Percentiles rank a stretch among this genome's conserved stretches.
These are phyloP conservation scores for Piezodorus guildinii DNA, from an alignment of 1,140 invertebrate genomes.

Conservation along the genomic window DNA sequence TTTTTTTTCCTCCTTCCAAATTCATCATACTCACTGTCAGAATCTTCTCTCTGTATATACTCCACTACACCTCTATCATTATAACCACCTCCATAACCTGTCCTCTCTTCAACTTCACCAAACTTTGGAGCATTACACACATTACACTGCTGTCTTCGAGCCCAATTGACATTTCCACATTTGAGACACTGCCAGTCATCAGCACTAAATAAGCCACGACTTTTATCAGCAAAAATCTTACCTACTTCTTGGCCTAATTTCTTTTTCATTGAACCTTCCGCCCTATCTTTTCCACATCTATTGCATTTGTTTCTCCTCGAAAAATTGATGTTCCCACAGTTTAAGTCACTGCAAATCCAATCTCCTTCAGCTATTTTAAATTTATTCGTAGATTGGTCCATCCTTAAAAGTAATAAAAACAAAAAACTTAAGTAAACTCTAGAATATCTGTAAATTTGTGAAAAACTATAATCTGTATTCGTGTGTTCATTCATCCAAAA, in stretches of 20 bases:
- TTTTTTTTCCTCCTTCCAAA: slow-evolving; percentile 26
- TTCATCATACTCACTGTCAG: slow-evolving; percentile 89
- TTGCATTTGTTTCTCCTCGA: slow-evolving; percentile 80
- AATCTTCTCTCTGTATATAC: slow-evolving; percentile 78
- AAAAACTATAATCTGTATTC: no score
- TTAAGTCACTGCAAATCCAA: slow-evolving; percentile 42
- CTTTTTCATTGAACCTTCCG: slow-evolving; percentile 52
- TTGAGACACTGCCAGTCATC: slow-evolving; percentile 99
- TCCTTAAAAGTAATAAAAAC: not conserved
- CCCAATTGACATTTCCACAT: slow-evolving; percentile 99
- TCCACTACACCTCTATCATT: slow-evolving; percentile 89
- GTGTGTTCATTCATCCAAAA: no score
- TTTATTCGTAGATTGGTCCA: not conserved
- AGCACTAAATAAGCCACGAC: slow-evolving; percentile 91
- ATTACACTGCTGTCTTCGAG: slow-evolving; percentile 88
- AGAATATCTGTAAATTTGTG: no score
- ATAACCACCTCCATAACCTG: slow-evolving; percentile 63
- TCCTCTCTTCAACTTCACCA: slow-evolving; percentile 70
- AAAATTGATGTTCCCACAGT: slow-evolving; percentile 86
- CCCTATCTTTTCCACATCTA: slow-evolving; percentile 61
- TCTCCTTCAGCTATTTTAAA: slow-evolving; percentile 37
- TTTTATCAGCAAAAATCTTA: slow-evolving; percentile 95
- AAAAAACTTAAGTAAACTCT: no score
- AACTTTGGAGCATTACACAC: slow-evolving; percentile 98
- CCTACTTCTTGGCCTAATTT: slow-evolving; percentile 95